phyloP scores from a whole-genome alignment of 1,140 invertebrate species.

The Drosophila nigrodunni region DNA sequence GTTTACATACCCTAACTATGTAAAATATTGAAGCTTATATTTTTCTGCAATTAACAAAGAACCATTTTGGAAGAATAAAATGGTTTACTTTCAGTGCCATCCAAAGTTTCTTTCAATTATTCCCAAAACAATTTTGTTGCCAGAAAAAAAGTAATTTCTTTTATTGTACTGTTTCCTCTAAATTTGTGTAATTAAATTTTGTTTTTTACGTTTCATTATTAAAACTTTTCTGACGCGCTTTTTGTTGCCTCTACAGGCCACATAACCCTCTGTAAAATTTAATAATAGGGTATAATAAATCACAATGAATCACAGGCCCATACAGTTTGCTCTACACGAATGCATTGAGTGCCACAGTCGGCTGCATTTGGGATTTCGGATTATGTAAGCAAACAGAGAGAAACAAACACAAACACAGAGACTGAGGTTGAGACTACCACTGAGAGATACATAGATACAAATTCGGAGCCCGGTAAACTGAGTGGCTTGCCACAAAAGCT shows the following conservation, averaged over 20 bases:
- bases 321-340: constrained; percentile 35
- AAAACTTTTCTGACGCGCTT: not conserved
- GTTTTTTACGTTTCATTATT: too few relatives aligned
- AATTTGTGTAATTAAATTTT: too few relatives aligned
- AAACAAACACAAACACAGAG: constrained; percentile 26
- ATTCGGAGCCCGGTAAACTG: not conserved
- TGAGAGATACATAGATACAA: constrained; percentile 17
- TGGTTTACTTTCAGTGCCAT: too few relatives aligned
- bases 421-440: constrained; percentile 1
- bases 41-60: not conserved
- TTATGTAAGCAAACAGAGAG: constrained; percentile 62
- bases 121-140: too few relatives aligned
- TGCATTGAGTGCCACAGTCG: constrained; percentile 54
- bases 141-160: too few relatives aligned
- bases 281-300: constrained; percentile 10
- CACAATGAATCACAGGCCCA: constrained; percentile 37
- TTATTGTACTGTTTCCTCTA: too few relatives aligned
- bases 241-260: not conserved
- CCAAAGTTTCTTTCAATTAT: too few relatives aligned
- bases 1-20: not conserved
- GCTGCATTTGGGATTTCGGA: constrained; percentile 50
- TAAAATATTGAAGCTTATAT: too few relatives aligned
- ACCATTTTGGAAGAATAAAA: not conserved
- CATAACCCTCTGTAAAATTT: not conserved
- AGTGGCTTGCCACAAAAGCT: constrained; percentile 37